These are phyloP conservation scores for Labeo catla DNA, from an alignment of 2,113 vertebrate species.

Conservation along the genomic window DNA sequence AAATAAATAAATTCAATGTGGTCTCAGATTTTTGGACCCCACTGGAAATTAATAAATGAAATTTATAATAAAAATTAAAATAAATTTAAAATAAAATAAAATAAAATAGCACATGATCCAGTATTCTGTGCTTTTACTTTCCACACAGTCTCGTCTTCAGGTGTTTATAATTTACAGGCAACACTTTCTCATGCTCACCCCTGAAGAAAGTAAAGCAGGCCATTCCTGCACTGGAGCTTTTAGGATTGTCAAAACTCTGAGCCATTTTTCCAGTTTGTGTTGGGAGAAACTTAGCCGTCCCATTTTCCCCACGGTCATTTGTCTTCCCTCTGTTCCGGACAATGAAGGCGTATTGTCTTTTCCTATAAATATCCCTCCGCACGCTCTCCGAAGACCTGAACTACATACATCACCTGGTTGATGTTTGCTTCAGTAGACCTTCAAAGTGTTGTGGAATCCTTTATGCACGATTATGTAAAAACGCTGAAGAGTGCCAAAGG, in stretches of 20 bases:
- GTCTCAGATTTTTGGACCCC: background rate
- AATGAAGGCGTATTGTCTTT: constrained; percentile 47
- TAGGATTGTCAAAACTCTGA: background rate
- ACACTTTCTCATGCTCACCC: background rate
- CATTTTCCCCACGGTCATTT: constrained; percentile 54
- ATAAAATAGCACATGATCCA: background rate
- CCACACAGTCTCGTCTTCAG: background rate
- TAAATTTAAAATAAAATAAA: background rate
- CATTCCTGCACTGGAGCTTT: constrained; percentile 7
- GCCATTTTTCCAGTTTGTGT: constrained; percentile 24
- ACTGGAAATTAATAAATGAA: background rate
- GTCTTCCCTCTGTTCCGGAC: constrained; percentile 48
- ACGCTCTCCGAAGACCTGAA: constrained; percentile 47
- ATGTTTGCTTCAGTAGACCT: constrained; percentile 10
- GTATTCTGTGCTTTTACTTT: background rate
- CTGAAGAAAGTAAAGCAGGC: constrained; percentile 9
- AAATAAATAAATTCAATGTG: background rate
- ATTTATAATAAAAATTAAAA: too few relatives aligned
- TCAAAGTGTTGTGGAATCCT: constrained; percentile 23
- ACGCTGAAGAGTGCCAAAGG: background rate
- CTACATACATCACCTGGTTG: constrained; percentile 44
- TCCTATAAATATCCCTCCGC: constrained; percentile 46
- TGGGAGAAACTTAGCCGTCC: constrained; percentile 24
- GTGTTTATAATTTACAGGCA: background rate
- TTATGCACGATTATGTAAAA: constrained; percentile 17